Evolutionary conservation across 2,797 vertebrate genomes (phyloP).

Genomic region (Crax fasciolata): DNA sequence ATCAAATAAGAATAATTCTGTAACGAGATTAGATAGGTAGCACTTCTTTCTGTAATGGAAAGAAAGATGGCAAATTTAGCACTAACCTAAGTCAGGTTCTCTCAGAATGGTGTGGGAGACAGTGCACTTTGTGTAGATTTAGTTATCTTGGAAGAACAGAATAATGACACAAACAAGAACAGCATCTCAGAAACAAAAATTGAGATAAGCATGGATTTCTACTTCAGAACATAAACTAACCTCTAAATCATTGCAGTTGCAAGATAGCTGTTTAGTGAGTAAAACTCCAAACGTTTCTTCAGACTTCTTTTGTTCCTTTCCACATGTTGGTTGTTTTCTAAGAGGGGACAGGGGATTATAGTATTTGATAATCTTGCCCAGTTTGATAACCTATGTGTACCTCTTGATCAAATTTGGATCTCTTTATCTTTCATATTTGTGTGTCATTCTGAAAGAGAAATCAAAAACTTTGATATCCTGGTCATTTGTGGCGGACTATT

Average conservation of each 20-base stretch:
- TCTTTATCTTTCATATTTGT: neutral
- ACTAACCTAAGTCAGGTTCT: neutral
- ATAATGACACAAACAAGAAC: neutral
- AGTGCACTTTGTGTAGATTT: fast-evolving
- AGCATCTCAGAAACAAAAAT: neutral
- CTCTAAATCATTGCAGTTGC: neutral
- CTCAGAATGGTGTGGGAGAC: neutral
- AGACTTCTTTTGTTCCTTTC: neutral
- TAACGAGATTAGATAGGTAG: neutral
- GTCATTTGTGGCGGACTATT: neutral
- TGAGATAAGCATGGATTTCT: neutral
- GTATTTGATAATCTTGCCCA: neutral
- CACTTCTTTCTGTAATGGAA: neutral
- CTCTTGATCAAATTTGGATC: neutral
- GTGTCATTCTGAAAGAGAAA: neutral
- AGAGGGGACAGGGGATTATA: neutral
- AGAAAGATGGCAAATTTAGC: neutral
- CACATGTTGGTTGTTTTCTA: neutral
- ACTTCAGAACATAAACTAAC: neutral
- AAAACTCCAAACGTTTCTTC: neutral
- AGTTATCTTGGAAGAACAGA: neutral
- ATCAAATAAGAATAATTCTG: neutral
- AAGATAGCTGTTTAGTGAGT: neutral
- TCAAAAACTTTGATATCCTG: neutral
- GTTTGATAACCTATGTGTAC: neutral